Conservation (phyloP, 2,797 vertebrate genomes). For the Onychomys torridus region DNA sequence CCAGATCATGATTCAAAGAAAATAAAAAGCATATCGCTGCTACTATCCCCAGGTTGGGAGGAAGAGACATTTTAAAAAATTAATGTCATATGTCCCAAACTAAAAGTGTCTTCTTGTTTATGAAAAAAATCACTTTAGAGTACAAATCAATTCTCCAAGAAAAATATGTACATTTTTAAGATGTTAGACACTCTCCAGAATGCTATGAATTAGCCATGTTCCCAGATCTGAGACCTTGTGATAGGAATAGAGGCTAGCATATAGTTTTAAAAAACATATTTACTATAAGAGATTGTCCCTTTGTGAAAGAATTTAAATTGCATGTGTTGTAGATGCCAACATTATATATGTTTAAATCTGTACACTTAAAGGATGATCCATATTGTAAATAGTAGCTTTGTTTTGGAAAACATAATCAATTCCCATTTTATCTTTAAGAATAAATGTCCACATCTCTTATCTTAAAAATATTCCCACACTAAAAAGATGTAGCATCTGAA, state of each 20-base stretch:
- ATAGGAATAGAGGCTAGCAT: neutral
- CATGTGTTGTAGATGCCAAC: neutral
- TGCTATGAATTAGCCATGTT: neutral
- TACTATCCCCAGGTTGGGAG: neutral
- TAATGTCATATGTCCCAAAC: neutral
- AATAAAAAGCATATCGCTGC: neutral
- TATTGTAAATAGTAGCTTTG: slow-evolving; percentile 17
- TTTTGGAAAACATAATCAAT: neutral
- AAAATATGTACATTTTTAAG: neutral
- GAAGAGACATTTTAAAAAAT: neutral
- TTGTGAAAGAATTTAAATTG: slow-evolving; percentile 15
- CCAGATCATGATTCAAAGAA: neutral
- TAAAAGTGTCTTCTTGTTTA: neutral
- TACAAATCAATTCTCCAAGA: neutral
- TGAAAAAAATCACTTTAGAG: neutral
- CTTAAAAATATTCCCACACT: neutral
- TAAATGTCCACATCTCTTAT: neutral
- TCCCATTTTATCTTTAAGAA: neutral
- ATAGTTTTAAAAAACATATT: neutral
- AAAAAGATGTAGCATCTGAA: slow-evolving; percentile 26
- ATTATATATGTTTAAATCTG: neutral
- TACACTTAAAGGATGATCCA: neutral
- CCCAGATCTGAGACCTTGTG: neutral
- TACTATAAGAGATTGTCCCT: neutral
- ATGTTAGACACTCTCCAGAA: neutral